Base-by-base conservation (phyloP, 2,888 invertebrate genomes). In the Chromoteleia sp. region DNA sequence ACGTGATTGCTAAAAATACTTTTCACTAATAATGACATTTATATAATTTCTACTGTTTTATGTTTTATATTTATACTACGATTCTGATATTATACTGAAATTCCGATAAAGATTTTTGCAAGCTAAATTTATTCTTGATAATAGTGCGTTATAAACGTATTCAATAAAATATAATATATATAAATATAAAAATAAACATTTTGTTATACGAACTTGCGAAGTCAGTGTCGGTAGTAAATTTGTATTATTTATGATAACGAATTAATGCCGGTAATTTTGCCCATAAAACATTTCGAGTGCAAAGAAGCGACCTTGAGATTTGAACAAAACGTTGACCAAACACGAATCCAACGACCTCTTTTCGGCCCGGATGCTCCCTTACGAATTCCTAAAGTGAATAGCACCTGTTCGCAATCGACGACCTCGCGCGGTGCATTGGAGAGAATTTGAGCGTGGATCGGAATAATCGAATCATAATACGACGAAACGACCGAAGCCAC, bases 1-100 rank as follows among this genome's bases (percentile, higher is more conserved):
- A 67, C 52, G 65, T 17, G 61, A 30, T 52, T 29, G 52, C 67
- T 68, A 68, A 54, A 68, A 68, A 68, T 68, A 68, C 17, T 25
- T 54, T 43, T 29, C 8, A 29, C 36, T 19, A 68, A 54, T 68
- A 68, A 68, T 68, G 67, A 54, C 54, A 54, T 54, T 68, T 30
- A 8, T 54, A 30, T 17, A 50, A 54, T 12, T 50, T 36, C 33
- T 36, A 36, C 7, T 4, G 12, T 36, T 21, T 50, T 19, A 15
- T 50, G 21, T 50, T 30, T 8, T 21, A 58, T 58, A 59, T 61
- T 29, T 45, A 30, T 61, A 61, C 14, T 2, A 10, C 5, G 29
- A n/a, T 14, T 17, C 21, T 63, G 50, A 21, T 19, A 19, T 50
- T 14, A 63, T 25, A 25, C 25, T 5, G 25, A 25, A 48, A 61